Base-by-base conservation (phyloP, 2,113 vertebrate species). In the Ellobius talpinus region DNA sequence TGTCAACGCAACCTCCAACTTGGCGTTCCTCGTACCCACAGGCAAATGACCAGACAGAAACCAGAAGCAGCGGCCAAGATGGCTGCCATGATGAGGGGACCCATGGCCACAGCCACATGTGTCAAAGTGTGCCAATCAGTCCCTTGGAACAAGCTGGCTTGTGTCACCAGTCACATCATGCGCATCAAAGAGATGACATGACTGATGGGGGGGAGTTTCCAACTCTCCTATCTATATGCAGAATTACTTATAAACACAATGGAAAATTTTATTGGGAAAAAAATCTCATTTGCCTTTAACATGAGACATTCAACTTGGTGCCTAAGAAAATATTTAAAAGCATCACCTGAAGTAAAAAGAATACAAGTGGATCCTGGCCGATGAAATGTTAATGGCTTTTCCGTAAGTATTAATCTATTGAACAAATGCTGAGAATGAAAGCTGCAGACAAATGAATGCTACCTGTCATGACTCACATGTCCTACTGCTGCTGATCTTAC, bases 281-380 rank as follows among this genome's bases (percentile, higher is more conserved):
- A 95, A 52, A 58, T 39, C 50, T 47, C 66, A 55, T 95, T 45
- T 79, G 45, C 58, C 26, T 95, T 58, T 95, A 76, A 96, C 66
- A 90, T 13, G n/a, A 96, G 65, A 36, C 52, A 82, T 52, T 88
- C 74, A 95, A 91, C 17, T 50, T 68, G 10, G 73, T 52, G 42
- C 73, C 86, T 74, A 92, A 86, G 92, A 95, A 94, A 92, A 68
- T 73, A 84, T 55, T 89, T 85, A 79, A 94, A 92, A 96, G 94
- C 93, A 92, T 94, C 92, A 68, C 88, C 77, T 92, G 88, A 78
- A 95, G 73, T 87, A 77, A 93, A 96, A 96, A 95, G 79, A 89
- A 95, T 94, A 45, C 65, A 93, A 94, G 63, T 55, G 74, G 85
- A 92, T 85, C 66, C 90, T 82, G 58, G 94, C 90, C 88, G 89